phyloP scores from a whole-genome alignment of 1,140 invertebrate species.

The Sinonovacula constricta region DNA sequence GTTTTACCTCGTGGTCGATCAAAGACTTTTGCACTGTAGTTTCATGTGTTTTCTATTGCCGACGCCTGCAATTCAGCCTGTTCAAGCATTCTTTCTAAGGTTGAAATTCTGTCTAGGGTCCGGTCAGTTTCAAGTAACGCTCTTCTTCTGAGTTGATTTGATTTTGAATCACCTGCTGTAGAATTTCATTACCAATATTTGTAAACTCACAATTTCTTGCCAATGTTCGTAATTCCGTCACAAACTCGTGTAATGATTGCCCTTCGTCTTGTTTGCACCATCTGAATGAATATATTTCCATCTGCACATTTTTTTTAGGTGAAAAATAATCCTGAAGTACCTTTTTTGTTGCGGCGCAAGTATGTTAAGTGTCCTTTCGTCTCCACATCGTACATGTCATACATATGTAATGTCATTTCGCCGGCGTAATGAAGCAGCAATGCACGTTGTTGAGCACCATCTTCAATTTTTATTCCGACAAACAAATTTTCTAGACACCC shows the following conservation, averaged over 20 bases:
- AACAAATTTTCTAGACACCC: conserved; percentile 46
- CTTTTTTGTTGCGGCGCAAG: conserved; percentile 39
- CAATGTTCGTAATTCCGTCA: conserved; percentile 38
- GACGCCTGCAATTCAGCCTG: conserved; percentile 17
- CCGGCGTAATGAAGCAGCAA: conserved; percentile 51
- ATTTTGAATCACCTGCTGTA: conserved; percentile 51
- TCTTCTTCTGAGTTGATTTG: conserved; percentile 36
- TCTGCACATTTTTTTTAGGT: conserved; percentile 75
- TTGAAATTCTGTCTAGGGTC: conserved; percentile 29
- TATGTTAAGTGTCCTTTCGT: conserved; percentile 14
- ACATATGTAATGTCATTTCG: conserved; percentile 43
- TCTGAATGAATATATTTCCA: conserved; percentile 47
- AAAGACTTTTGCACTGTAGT: no score
- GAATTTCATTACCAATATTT: conserved; percentile 46
- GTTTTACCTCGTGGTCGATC: no score
- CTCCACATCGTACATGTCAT: conserved; percentile 39
- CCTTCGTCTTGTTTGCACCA: conserved; percentile 34
- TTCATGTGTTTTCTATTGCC: conserved; percentile 16
- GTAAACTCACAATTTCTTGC: conserved; percentile 45
- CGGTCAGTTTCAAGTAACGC: conserved; percentile 36
- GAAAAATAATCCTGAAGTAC: conserved; percentile 42
- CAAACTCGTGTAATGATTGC: conserved; percentile 48
- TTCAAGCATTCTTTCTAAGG: conserved; percentile 31
- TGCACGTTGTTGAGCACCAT: conserved; percentile 46
- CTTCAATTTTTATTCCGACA: conserved; percentile 42